Evolutionary conservation across 2,888 invertebrate genomes (phyloP).

Genomic region (Brachycybe producta): DNA sequence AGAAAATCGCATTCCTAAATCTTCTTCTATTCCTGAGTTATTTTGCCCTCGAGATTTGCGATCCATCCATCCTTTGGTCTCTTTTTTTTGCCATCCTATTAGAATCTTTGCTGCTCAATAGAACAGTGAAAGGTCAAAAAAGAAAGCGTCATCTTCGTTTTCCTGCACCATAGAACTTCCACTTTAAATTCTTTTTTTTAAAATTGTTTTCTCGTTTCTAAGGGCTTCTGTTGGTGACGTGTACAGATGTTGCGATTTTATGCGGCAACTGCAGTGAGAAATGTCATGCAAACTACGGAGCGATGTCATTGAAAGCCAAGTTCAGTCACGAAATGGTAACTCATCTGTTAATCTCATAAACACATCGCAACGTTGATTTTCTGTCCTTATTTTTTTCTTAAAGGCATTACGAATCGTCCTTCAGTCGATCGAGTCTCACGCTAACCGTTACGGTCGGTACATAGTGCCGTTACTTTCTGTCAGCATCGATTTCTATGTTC

Average conservation of each 20-base stretch:
- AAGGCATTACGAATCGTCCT: conserved; percentile 84
- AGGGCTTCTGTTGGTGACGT: conserved; percentile 84
- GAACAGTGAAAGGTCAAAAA: too few relatives aligned
- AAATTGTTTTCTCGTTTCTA: conserved; percentile 28
- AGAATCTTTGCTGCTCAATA: too few relatives aligned
- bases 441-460: conserved; percentile 82
- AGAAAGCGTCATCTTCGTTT: too few relatives aligned
- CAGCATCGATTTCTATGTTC: conserved; percentile 90
- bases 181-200: neutral
- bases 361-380: neutral
- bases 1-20: too few relatives aligned
- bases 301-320: conserved; percentile 68
- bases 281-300: conserved; percentile 84
- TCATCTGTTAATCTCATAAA: conserved; percentile 16
- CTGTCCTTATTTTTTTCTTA: too few relatives aligned
- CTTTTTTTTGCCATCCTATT: too few relatives aligned
- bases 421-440: conserved; percentile 78
- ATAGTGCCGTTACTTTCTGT: conserved; percentile 80
- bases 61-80: too few relatives aligned
- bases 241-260: conserved; percentile 81
- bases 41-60: too few relatives aligned
- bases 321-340: conserved; percentile 91
- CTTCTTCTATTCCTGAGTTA: too few relatives aligned
- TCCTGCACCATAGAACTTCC: too few relatives aligned
- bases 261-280: conserved; percentile 93